These are phyloP conservation scores for Helostoma temminkii DNA, from an alignment of 2,797 vertebrate genomes.

Conservation along the genomic window DNA sequence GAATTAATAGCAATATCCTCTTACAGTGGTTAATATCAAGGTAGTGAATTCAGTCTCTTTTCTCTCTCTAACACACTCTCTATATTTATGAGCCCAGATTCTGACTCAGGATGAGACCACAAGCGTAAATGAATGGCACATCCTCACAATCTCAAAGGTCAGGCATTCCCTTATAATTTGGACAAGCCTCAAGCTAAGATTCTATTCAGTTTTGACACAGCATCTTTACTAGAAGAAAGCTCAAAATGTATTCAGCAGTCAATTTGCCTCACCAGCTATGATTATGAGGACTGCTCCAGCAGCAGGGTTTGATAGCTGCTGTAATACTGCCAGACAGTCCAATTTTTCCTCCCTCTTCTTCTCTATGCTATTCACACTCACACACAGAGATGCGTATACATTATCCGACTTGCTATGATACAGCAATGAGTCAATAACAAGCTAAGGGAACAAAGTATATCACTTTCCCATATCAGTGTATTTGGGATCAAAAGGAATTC, in stretches of 20 bases:
- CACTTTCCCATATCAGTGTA: slow-evolving; percentile 50
- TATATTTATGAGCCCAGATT: slow-evolving; percentile 43
- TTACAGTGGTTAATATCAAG: slow-evolving; percentile 47
- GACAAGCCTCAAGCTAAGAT: slow-evolving; percentile 45
- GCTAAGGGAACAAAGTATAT: slow-evolving; percentile 34
- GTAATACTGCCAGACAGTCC: slow-evolving; percentile 75
- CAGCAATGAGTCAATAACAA: slow-evolving; percentile 55
- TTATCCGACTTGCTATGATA: slow-evolving; percentile 55
- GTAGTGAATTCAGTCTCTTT: slow-evolving; percentile 31
- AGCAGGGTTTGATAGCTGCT: slow-evolving; percentile 73
- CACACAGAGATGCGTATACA: slow-evolving; percentile 48
- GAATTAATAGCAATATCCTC: slow-evolving; percentile 54
- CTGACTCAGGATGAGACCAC: slow-evolving; percentile 50
- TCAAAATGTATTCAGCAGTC: slow-evolving; percentile 76
- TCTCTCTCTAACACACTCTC: neutral
- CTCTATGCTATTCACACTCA: slow-evolving; percentile 33
- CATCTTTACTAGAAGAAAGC: slow-evolving; percentile 60
- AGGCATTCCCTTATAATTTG: slow-evolving; percentile 59
- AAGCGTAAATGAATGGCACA: slow-evolving; percentile 64
- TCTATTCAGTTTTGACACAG: slow-evolving; percentile 65
- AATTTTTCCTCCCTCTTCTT: slow-evolving; percentile 63
- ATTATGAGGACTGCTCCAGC: slow-evolving; percentile 69
- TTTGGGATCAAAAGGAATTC: slow-evolving; percentile 50
- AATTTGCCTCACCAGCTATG: slow-evolving; percentile 71
- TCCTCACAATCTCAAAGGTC: slow-evolving; percentile 63